These are phyloP conservation scores for Tautogolabrus adspersus DNA, from an alignment of 2,113 vertebrate genomes.

Conservation along the genomic window DNA sequence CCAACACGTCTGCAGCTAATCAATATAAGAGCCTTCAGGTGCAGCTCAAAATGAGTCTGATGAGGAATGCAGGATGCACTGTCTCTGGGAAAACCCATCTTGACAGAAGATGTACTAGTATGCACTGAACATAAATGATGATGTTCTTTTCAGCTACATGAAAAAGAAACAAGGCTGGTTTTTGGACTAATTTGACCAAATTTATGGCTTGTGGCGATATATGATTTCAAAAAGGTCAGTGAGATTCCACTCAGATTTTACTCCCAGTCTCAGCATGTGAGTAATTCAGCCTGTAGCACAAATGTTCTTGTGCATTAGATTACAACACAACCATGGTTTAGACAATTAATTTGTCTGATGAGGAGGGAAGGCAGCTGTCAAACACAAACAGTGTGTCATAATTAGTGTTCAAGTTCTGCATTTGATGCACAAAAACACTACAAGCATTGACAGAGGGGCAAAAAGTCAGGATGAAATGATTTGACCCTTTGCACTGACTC, in stretches of 20 bases:
- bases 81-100: conserved; percentile 35
- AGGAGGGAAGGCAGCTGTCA: conserved; percentile 32
- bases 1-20: conserved; percentile 46
- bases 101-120: conserved; percentile 2
- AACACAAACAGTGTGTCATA: conserved; percentile 22
- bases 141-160: conserved; percentile 20
- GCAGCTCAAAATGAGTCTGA: conserved; percentile 27
- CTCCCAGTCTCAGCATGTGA: conserved; percentile 27
- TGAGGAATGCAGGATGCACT: conserved; percentile 27
- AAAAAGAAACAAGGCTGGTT: neutral
- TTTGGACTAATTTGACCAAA: conserved; percentile 1
- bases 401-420: conserved; percentile 11
- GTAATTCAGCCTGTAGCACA: conserved; percentile 47
- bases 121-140: conserved; percentile 12
- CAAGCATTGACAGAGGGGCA: neutral
- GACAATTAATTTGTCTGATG: conserved; percentile 8
- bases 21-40: conserved; percentile 45
- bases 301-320: conserved; percentile 32
- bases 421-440: conserved; percentile 6
- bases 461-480: conserved; percentile 6
- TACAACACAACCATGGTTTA: neutral
- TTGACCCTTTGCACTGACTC: conserved; percentile 31
- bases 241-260: conserved; percentile 40
- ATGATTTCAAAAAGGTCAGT: conserved; percentile 37
- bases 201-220: conserved; percentile 16